These are phyloP conservation scores for Portunus trituberculatus DNA, from an alignment of 1,140 invertebrate species.

Conservation along the genomic window DNA sequence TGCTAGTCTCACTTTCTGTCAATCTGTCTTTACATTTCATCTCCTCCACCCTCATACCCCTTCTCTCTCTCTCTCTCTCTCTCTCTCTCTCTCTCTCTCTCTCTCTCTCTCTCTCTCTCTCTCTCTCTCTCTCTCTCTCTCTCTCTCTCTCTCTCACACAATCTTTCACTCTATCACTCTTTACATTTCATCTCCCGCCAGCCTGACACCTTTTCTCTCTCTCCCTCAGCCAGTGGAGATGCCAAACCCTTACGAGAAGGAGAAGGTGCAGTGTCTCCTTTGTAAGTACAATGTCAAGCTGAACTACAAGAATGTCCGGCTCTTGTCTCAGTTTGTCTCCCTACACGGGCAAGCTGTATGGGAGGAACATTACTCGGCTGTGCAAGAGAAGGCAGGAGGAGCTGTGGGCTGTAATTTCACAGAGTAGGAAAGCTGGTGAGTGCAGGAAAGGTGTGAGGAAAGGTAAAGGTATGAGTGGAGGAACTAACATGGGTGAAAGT, in stretches of 20 bases:
- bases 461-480: neutral
- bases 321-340: slow-evolving; percentile 98
- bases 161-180: too few species aligned
- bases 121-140: too few species aligned
- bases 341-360: slow-evolving; percentile 94
- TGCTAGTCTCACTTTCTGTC: too few species aligned
- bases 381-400: slow-evolving; percentile 88
- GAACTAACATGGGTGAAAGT: too few species aligned
- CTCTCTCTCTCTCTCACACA: too few species aligned
- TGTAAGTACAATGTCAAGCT: slow-evolving; percentile 91
- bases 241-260: slow-evolving; percentile 91
- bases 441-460: too few species aligned
- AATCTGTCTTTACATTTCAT: too few species aligned
- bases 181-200: neutral
- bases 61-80: too few species aligned
- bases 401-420: slow-evolving; percentile 87
- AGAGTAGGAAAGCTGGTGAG: slow-evolving; percentile 85
- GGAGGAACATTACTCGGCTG: slow-evolving; percentile 93
- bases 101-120: too few species aligned
- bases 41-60: too few species aligned
- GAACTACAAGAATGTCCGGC: slow-evolving; percentile 94
- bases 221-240: slow-evolving; percentile 84
- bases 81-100: too few species aligned
- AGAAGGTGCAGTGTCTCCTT: slow-evolving; percentile 89
- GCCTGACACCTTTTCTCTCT: neutral